Base-by-base conservation (phyloP, 2,888 invertebrate genomes). In the Invenusta paracnida region DNA sequence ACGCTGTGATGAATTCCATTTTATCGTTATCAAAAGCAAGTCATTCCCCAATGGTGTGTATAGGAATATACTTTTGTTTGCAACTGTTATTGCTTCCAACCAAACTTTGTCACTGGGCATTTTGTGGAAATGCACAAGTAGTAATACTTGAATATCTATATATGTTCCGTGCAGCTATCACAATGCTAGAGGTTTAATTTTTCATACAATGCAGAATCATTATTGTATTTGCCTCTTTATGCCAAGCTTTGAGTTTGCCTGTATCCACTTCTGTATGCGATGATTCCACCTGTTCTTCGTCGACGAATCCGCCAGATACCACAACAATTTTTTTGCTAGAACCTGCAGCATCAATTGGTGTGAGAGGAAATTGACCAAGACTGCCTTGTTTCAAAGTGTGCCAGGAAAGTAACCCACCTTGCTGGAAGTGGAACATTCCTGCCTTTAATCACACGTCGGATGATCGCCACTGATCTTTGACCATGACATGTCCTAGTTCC, bases 51-150 rank as follows among this genome's bases (percentile, higher is more conserved):
- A 73, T 73, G 5, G 73, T 73, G 2, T 73, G 73, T 73, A 73
- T 23, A 73, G 17, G 73, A 73, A 73, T 73, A 73, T 73, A 73
- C 73, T 73, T 73, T 13, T 30, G 29, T 84, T 82, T 85, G 27
- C 85, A 82, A 11, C 82, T 31, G 28, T 30, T 85, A 83, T 23
- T 73, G 73, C 27, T 23, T 73, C 23, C 73, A 85, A 84, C 30
- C 82, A 85, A 23, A 85, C 13, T 31, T 85, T 23, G 1, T 25
- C 17, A 30, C 83, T 25, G 83, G 82, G 25, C 48, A 85, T 85
- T 29, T 85, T 84, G 25, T 23, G 5, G 30, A 84, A 84, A 84
- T 85, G 85, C n/a, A 82, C 85, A 25, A 85, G 30, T n/a, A 85
- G 30, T 23, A 85, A 31, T 29, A 85, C 30, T 17, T 84, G 83